A percentile compares a stretch with the other conserved stretches of the same genome.
phyloP scores from a whole-genome alignment of 2,888 invertebrate genomes.

The Rhodophaea formosa region DNA sequence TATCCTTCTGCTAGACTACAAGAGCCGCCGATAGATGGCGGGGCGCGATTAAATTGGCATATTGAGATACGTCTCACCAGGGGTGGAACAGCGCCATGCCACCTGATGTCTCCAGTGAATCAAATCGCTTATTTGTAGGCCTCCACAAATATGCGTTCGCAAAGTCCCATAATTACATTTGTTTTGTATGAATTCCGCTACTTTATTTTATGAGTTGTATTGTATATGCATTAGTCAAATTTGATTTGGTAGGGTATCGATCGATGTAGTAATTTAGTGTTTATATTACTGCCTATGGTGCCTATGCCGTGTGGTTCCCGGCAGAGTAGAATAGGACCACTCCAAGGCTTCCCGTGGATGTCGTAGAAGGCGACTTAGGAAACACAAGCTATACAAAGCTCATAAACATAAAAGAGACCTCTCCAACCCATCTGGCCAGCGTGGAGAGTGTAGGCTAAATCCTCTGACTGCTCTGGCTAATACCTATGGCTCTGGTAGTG shows the following conservation, averaged over 20 bases:
- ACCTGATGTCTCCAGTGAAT: conserved; percentile 19
- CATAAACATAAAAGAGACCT: too few species aligned
- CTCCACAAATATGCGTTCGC: conserved; percentile 22
- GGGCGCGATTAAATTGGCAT: conserved; percentile 62
- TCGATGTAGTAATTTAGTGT: too few species aligned
- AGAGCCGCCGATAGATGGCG: conserved; percentile 65
- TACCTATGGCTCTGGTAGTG: too few species aligned
- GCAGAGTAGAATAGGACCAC: too few species aligned
- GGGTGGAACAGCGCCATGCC: conserved; percentile 34
- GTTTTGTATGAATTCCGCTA: neutral
- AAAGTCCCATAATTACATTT: conserved; percentile 4
- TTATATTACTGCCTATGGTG: too few species aligned
- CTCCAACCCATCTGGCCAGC: too few species aligned
- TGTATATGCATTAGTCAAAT: neutral
- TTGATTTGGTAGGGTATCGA: neutral
- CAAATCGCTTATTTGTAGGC: conserved; percentile 20
- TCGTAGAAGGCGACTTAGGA: too few species aligned
- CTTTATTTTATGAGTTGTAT: neutral
- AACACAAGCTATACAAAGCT: too few species aligned
- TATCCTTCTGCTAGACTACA: conserved; percentile 26
- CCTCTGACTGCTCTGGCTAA: too few species aligned
- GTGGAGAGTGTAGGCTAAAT: too few species aligned
- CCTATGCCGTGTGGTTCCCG: too few species aligned
- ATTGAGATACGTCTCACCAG: conserved; percentile 57
- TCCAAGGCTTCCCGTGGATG: too few species aligned